Evolutionary conservation across 2,888 invertebrate species (phyloP).

Genomic region (Andrena minutula): DNA sequence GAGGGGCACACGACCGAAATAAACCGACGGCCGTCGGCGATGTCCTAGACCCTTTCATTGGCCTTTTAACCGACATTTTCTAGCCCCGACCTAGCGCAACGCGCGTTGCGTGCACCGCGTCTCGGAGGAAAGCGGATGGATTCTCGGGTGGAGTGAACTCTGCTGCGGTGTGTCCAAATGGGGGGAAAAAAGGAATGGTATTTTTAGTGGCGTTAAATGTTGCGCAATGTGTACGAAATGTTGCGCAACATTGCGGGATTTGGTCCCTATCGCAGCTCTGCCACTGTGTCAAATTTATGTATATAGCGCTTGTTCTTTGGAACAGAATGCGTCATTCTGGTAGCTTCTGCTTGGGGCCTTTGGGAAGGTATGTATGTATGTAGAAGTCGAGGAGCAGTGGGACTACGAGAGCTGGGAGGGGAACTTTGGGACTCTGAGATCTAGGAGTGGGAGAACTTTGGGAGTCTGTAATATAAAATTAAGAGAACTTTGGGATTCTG

Average conservation of each 20-base stretch:
- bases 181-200: background rate
- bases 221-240: slow-evolving; percentile 51
- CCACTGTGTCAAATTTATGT: slow-evolving; percentile 24
- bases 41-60: slow-evolving; percentile 63
- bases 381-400: too few species aligned
- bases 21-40: slow-evolving; percentile 22
- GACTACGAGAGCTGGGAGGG: too few species aligned
- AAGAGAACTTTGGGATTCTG: too few species aligned
- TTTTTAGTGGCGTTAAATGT: slow-evolving; percentile 19
- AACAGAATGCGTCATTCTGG: background rate
- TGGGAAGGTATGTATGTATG: too few species aligned
- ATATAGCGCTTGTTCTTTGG: background rate
- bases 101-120: slow-evolving; percentile 24
- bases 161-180: background rate
- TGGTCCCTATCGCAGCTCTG: slow-evolving; percentile 24
- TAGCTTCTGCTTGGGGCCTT: background rate
- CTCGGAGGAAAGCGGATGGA: background rate
- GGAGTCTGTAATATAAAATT: too few species aligned
- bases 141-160: slow-evolving; percentile 18
- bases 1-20: slow-evolving; percentile 34
- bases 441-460: too few species aligned
- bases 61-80: slow-evolving; percentile 58
- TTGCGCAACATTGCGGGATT: slow-evolving; percentile 24
- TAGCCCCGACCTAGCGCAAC: slow-evolving; percentile 55
- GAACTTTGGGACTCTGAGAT: too few species aligned